Evolutionary conservation across 2,113 vertebrate genomes (phyloP).

Genomic region (Oceanites oceanicus): DNA sequence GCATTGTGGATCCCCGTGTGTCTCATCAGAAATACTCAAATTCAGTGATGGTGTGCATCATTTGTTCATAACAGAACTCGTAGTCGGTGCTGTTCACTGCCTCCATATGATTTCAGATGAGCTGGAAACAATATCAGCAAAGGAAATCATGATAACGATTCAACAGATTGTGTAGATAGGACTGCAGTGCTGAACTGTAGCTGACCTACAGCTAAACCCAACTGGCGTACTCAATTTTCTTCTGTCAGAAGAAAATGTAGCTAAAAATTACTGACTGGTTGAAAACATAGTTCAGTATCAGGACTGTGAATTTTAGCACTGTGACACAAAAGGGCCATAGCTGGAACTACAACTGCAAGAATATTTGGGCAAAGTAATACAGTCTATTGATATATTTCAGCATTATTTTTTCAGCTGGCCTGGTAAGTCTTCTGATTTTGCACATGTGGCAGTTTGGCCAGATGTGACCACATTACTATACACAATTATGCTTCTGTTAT

Average conservation of each 20-base stretch:
- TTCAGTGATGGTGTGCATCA: background rate
- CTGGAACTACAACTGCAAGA: background rate
- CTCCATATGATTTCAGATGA: background rate
- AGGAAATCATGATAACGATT: background rate
- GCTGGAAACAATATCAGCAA: background rate
- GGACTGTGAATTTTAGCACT: background rate
- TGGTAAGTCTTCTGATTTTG: background rate
- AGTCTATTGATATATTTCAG: background rate
- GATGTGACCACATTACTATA: background rate
- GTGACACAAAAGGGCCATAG: background rate
- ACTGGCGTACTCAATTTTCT: background rate
- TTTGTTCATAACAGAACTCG: background rate
- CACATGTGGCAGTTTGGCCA: background rate
- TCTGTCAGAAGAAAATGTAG: background rate
- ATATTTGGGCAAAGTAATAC: background rate
- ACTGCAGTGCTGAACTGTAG: background rate
- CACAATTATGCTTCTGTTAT: slow-evolving; percentile 2
- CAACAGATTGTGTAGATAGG: background rate
- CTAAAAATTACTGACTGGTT: background rate
- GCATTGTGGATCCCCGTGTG: fast-evolving
- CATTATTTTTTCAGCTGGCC: slow-evolving; percentile 11
- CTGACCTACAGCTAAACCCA: background rate
- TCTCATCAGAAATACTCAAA: background rate
- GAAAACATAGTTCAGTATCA: background rate
- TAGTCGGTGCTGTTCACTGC: fast-evolving